A percentile compares a stretch with the other conserved stretches of the same genome.
phyloP scores from a whole-genome alignment of 2,888 invertebrate genomes.

The Acanthacorydalis orientalis region DNA sequence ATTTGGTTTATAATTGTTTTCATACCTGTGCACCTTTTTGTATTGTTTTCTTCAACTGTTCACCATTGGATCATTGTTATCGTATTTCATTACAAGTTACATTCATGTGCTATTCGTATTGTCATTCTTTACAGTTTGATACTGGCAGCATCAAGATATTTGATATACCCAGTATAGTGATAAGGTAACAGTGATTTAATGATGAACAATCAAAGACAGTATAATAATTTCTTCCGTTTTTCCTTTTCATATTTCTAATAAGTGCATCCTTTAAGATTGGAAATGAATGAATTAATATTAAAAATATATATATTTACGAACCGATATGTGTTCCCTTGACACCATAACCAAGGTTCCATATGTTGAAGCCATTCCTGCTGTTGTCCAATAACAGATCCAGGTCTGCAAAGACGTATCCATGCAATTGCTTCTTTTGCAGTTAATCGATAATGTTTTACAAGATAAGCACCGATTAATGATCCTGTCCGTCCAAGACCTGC shows the following conservation, averaged over 20 bases:
- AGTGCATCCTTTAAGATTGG: not conserved
- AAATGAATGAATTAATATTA: not conserved
- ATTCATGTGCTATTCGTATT: too few species aligned
- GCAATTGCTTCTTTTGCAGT: slow-evolving; percentile 70
- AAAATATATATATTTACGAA: slow-evolving; percentile 18
- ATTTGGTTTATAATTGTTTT: too few species aligned
- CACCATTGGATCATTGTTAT: not conserved
- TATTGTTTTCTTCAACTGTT: too few species aligned
- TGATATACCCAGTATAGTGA: too few species aligned
- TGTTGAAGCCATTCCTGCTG: slow-evolving; percentile 60
- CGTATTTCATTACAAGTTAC: too few species aligned
- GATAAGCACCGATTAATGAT: slow-evolving; percentile 71
- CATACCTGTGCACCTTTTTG: too few species aligned
- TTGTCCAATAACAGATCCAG: slow-evolving; percentile 75
- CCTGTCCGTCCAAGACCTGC: slow-evolving; percentile 86
- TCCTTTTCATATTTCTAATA: not conserved
- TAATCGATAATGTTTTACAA: slow-evolving; percentile 71
- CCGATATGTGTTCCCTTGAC: slow-evolving; percentile 39
- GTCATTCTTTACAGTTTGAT: too few species aligned
- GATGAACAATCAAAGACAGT: not conserved
- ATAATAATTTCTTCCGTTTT: not conserved
- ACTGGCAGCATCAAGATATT: too few species aligned
- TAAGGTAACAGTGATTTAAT: too few species aligned
- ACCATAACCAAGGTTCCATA: slow-evolving; percentile 26
- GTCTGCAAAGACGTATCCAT: slow-evolving; percentile 77